Base-by-base conservation (phyloP, 2,113 vertebrate genomes). In the Megaptera novaeangliae region DNA sequence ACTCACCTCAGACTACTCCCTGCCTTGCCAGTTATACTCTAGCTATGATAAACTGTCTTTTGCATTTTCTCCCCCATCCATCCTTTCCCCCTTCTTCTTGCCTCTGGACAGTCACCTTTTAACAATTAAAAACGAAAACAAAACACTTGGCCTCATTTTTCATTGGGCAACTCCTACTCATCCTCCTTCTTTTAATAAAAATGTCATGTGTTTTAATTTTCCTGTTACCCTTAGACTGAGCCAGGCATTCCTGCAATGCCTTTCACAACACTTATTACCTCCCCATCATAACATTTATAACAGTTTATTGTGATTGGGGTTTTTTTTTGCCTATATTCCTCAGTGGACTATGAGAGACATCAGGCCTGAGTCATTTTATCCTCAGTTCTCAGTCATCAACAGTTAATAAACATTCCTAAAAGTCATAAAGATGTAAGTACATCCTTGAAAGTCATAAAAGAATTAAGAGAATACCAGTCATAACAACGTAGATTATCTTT, bases 391-490 rank as follows among this genome's bases (percentile, higher is more conserved):
- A 88, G 64, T 98, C 88, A 83, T 36, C 34, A 74, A 77, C 86
- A 97, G 82, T 97, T 92, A 95, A 95, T 95, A 96, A 94, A 90
- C 86, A 95, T 89, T 74, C 29, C 17, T 52, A 80, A 41, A 89
- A 88, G 84, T 25, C 66, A 94, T 91, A 93, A 77, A 90, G 72
- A 85, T 78, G 4, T 84, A 94, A 85, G 78, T 75, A 91, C 36
- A 80, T 92, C 95, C 39, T 61, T 94, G 36, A 96, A 81, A 36
- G 57, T 82, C 81, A 68, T 93, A 75, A 92, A 95, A 93, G 57
- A 96, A 83, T 93, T 92, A 74, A 94, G 95, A 95, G 36, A 82
- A 66, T 88, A 93, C 9, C 14, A 31, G 8, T 78, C 74, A 71
- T 91, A 81, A 72, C 64, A 92, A 63, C 14, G 84, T 90, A 92